Base-by-base conservation (phyloP, 2,113 vertebrate genomes). In the Ailurus styani region DNA sequence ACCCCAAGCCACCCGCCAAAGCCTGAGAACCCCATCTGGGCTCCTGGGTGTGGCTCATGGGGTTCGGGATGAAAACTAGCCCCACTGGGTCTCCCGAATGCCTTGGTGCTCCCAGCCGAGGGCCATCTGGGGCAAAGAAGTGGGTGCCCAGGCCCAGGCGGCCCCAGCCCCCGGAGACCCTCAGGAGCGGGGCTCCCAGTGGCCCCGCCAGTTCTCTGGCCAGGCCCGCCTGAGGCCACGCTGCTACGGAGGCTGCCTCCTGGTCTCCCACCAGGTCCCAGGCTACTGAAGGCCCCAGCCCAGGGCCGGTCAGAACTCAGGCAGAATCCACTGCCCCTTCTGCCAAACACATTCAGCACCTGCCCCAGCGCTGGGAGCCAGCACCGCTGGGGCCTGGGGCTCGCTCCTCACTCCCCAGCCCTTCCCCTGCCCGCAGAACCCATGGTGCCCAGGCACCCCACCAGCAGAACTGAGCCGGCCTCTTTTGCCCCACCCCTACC, bases 221-320 rank as follows among this genome's bases (percentile, higher is more conserved):
- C 90, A n/a, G 94, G 95, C 92, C 97, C 66, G 94, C 96, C 97
- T 96, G 96, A 89, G 97, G 96, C 97, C 97, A 79, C 13, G 98
- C 98, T 98, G 97, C 97, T 98, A 98, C 1, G 96, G 97, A 97
- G 97, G 87, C 97, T 90, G 79, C 64, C 42, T 89, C 94, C 60
- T 25, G 78, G 93, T 93, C 96, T 98, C 97, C 97, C 90, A 85
- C 91, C 89, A 95, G 97, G 98, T 72, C 98, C 91, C 96, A 98
- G 98, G 98, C 72, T 89, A 57, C 40, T 40, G 96, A 97, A 90
- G 96, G 96, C 96, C 95, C 90, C 92, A 78, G 96, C 77, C 95
- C 94, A 79, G 87, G 93, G 94, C 66, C 57, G 73, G 73, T n/a
- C 81, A 95, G 88, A 95, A 45, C n/a, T 87, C 9, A 23, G 96